Conservation (phyloP, 2,797 vertebrate genomes). For the Macropus fuliginosus region DNA sequence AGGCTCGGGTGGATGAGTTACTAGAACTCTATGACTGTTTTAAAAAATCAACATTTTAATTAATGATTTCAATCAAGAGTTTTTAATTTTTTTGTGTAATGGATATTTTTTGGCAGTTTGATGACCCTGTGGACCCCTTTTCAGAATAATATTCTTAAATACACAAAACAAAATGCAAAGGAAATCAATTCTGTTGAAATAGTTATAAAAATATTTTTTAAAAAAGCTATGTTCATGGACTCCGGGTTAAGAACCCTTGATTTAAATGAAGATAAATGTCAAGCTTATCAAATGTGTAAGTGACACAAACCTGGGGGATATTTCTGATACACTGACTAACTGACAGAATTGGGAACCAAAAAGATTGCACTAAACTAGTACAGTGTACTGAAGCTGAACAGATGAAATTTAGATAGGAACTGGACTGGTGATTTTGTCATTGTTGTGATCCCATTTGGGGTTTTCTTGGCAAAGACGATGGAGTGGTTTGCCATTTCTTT, state of each 20-base stretch:
- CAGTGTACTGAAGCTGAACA: background rate
- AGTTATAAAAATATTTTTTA: background rate
- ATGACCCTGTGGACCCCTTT: background rate
- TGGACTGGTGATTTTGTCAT: background rate
- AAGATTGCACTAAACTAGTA: background rate
- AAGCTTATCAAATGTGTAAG: background rate
- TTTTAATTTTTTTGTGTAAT: background rate
- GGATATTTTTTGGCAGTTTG: background rate
- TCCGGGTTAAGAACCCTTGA: background rate
- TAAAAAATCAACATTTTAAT: background rate
- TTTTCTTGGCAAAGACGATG: background rate
- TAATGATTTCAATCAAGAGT: background rate
- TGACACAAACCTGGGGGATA: background rate
- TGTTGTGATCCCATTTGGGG: background rate
- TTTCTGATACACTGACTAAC: background rate
- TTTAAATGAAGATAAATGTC: background rate
- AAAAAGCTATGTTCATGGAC: background rate
- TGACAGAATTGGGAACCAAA: background rate
- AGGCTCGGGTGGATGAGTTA: background rate
- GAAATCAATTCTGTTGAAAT: background rate
- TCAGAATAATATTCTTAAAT: background rate
- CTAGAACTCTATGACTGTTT: background rate
- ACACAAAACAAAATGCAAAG: background rate
- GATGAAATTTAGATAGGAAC: background rate
- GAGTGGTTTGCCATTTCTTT: background rate